Base-by-base conservation (phyloP, 1,140 invertebrate genomes). In the Lasaia peninsularis region DNA sequence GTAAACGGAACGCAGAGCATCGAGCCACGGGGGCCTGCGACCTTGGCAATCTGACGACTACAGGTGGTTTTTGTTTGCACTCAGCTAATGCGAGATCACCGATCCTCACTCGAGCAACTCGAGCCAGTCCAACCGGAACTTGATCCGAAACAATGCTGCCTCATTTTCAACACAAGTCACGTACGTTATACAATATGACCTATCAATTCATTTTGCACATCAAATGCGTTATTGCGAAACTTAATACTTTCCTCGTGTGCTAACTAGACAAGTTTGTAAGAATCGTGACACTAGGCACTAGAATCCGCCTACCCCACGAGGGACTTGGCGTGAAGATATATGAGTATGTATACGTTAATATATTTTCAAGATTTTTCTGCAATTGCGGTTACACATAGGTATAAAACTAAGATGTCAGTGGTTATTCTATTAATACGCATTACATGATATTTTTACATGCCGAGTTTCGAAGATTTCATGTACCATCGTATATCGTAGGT, bases 61-160 rank as follows among this genome's bases (percentile, higher is more conserved):
- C 82, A 86, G 82, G 85, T 86, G 82, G 83, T 88, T 88, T 84
- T 88, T 86, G 82, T 86, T 88, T 85, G 82, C 76, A 73, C 65
- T 62, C 58, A 49, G 60, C 62, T 76, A 66, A 66, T 65, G 71
- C 73, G 68, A 78, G 71, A 82, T 80, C 69, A 70, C 68, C 52
- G 61, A 79, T 68, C 73, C 73, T 70, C 53, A 60, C 62, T 64
- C 61, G 74, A 51, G 63, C 61, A n/a, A n/a, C 53, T 58, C 21
- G 52, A 63, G 52, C 62, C 62, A 63, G 62, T 60, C 55, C 65
- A 79, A 75, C 78, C 80, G 81, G 79, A 82, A 83, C 78, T 76
- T 56, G 60, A 63, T 58, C 56, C 53, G 63, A 75, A 75, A 76
- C 69, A 73, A 77, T 74, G 62, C 60, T 71, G 52, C 49, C 60